Evolutionary conservation across 2,888 invertebrate species (phyloP), one percentile per base, ranked within the genome.

Genomic region (Ornithoptera priamus): DNA sequence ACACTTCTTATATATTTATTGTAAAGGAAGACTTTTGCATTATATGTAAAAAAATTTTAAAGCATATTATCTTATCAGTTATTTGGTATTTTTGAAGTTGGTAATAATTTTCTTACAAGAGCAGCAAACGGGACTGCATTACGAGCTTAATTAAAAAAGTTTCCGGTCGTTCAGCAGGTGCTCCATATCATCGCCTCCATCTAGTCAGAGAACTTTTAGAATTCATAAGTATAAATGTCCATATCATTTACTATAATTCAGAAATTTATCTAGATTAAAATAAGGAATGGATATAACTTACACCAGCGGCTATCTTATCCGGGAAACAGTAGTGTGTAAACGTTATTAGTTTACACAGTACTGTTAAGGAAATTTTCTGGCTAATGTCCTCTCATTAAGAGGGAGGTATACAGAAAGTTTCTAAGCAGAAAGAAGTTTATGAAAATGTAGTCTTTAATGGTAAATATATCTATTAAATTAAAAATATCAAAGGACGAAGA

Each of bases 141-240:
- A 60, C 60, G 60, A 4, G 24, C 60, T 60, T 60, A 60, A 60
- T 60, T 60, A 60, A 60, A 36, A 60, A 60, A 60, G 60, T 60
- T 60, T 60, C 17, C 60, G 18, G 18, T 18, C 36, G 15, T 36
- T 17, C 53, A 53, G n/a, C 53, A 53, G 53, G 53, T 53, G 53
- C 53, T 53, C n/a, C 12, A 46, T 46, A 46, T 46, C 46, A 15
- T 46, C 46, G 46, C 46, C n/a, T 53, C 6, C 18, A 18, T 53
- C 18, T 8, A 53, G 53, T 53, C 6, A 5, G 15, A 53, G 15
- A 53, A 53, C 53, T 53, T 53, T 18, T 53, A 53, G 7, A n/a
- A n/a, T n/a, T 53, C 53, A 18, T n/a, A n/a, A 53, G n/a, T 53
- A 53, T 18, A n/a, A 53, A 53, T 53, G n/a, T 53, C 8, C 18